A percentile compares a stretch with the other conserved stretches of the same genome.
These are phyloP conservation scores for Celastrina argiolus DNA, from an alignment of 2,888 invertebrate genomes.

Conservation along the genomic window DNA sequence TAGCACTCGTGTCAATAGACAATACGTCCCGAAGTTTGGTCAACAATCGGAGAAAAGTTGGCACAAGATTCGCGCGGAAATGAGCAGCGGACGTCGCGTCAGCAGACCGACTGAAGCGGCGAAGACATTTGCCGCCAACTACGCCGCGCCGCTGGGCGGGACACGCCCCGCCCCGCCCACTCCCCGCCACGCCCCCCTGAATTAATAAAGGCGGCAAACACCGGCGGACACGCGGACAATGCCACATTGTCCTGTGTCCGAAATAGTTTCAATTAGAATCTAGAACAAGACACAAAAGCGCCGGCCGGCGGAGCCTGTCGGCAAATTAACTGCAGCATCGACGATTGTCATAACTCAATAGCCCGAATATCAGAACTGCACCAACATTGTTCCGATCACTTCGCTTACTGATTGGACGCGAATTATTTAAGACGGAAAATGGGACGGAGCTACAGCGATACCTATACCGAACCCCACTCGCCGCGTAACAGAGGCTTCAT, in stretches of 20 bases:
- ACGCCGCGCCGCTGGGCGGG: slow-evolving; percentile 52
- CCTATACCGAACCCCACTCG: neutral
- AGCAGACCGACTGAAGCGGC: slow-evolving; percentile 59
- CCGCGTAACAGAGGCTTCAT: neutral
- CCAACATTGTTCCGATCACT: slow-evolving; percentile 19
- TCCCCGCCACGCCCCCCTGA: slow-evolving; percentile 64
- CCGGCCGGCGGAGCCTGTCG: slow-evolving; percentile 59
- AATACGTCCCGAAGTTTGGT: slow-evolving; percentile 38
- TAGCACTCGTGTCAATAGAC: slow-evolving; percentile 7
- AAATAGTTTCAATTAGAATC: slow-evolving; percentile 78
- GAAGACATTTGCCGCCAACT: slow-evolving; percentile 37
- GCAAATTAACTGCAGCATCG: slow-evolving; percentile 66
- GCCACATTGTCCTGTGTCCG: slow-evolving; percentile 72
- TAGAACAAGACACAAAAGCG: slow-evolving; percentile 68
- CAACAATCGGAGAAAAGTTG: slow-evolving; percentile 45
- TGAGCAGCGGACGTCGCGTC: slow-evolving; percentile 64
- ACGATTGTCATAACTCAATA: slow-evolving; percentile 31
- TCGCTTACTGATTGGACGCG: slow-evolving; percentile 21
- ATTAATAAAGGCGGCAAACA: slow-evolving; percentile 77
- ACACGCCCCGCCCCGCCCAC: slow-evolving; percentile 57
- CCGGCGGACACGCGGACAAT: slow-evolving; percentile 75
- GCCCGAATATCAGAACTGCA: neutral
- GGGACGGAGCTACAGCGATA: neutral
- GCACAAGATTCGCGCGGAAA: slow-evolving; percentile 44
- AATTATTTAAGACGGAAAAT: slow-evolving; percentile 19